Evolutionary conservation across 2,797 vertebrate genomes (phyloP).

Genomic region (Takifugu rubripes): DNA sequence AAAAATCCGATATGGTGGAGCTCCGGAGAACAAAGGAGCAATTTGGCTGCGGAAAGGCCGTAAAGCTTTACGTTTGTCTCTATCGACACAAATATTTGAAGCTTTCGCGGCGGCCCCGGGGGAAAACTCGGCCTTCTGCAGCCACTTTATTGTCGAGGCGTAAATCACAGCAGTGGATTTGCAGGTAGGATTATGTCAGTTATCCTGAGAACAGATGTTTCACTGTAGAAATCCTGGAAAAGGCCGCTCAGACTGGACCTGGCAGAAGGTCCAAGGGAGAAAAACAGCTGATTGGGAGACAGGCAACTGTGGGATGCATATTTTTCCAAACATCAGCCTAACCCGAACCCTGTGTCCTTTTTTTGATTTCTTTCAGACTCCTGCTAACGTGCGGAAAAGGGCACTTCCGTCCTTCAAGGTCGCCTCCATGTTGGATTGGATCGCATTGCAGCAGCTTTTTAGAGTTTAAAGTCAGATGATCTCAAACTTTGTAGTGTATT

Average conservation of each 20-base stretch:
- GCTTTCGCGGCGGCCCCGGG: conserved; percentile 10
- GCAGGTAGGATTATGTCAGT: conserved; percentile 51
- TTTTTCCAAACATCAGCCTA: conserved; percentile 16
- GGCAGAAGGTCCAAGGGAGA: conserved; percentile 53
- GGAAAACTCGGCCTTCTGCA: conserved; percentile 9
- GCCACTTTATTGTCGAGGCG: conserved; percentile 14
- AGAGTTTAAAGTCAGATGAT: conserved; percentile 2
- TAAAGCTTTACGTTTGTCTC: neutral
- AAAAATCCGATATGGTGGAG: conserved; percentile 4
- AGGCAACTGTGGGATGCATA: conserved; percentile 31
- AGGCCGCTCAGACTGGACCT: conserved; percentile 55
- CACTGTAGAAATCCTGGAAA: conserved; percentile 56
- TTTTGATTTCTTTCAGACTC: conserved; percentile 47
- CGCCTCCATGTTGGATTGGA: neutral
- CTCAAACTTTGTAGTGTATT: conserved; percentile 15
- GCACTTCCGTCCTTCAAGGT: neutral
- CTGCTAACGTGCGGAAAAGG: neutral
- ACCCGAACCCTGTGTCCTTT: conserved; percentile 10
- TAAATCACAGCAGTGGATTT: conserved; percentile 60
- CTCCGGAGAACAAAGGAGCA: conserved; percentile 7
- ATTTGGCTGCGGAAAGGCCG: neutral
- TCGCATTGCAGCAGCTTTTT: conserved; percentile 30
- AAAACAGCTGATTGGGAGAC: conserved; percentile 55
- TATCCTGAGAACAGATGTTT: conserved; percentile 70
- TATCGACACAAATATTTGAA: conserved; percentile 13